Evolutionary conservation across 2,888 invertebrate species (phyloP), one percentile per base, ranked within the genome.

Genomic region (Tenodera sinensis): DNA sequence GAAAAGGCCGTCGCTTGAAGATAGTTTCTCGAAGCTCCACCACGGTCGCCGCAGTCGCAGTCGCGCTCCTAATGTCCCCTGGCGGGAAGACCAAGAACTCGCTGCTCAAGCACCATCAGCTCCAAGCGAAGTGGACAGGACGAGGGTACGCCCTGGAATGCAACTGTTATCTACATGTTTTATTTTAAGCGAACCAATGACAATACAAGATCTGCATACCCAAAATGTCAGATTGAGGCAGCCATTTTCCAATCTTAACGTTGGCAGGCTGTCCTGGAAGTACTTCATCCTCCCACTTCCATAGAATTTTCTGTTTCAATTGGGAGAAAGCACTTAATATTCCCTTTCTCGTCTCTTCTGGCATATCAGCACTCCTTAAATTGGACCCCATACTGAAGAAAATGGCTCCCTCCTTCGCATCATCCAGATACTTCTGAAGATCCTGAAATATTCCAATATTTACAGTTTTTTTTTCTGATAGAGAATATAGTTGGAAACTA

Each of bases 131-230:
- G n/a, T n/a, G n/a, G n/a, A n/a, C n/a, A n/a, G n/a, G n/a, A n/a
- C n/a, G n/a, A n/a, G n/a, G n/a, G n/a, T n/a, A n/a, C n/a, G n/a
- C n/a, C n/a, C n/a, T n/a, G n/a, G n/a, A n/a, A n/a, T n/a, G n/a
- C n/a, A n/a, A n/a, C 4, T 30, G 30, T 30, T 30, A 30, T 30
- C 30, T 30, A 30, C 0, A 12, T 42, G 12, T 12, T 42, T 42
- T 6, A 42, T 42, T 42, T 42, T 42, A 42, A 42, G 12, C 1
- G 2, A 42, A 42, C 9, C 42, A 42, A 42, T 42, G 8, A 34
- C 4, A 6, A 12, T 71, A 71, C 3, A 71, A 8, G 25, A 3
- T 25, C 54, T 47, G 8, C 92, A 92, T 92, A 95, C 95, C 93
- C 9, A 92, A 89, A 42, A 92, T 89, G 89, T 92, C 92, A 82